Evolutionary conservation across 1,140 invertebrate genomes (phyloP).

Genomic region (Penaeus vannamei): DNA sequence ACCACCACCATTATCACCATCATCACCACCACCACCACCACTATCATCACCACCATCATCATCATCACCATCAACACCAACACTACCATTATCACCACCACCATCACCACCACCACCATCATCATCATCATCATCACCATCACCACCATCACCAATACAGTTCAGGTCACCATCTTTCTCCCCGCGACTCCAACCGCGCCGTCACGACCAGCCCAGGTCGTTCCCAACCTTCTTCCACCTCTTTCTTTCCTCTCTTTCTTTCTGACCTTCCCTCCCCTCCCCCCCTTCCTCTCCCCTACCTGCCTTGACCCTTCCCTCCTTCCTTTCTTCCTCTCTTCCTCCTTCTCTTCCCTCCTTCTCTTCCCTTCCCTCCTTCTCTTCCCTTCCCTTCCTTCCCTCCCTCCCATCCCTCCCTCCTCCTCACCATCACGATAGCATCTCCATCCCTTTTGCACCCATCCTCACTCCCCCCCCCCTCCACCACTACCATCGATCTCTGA

Average conservation of each 20-base stretch:
- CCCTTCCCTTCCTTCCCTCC: neutral
- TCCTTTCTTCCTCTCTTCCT: neutral
- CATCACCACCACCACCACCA: no score
- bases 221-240: neutral
- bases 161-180: neutral
- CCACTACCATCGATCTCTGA: neutral
- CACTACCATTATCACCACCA: no score
- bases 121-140: no score
- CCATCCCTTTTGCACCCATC: neutral
- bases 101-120: no score
- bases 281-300: neutral
- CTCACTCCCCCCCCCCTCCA: neutral
- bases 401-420: neutral
- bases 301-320: neutral
- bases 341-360: neutral
- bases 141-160: no score
- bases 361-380: neutral
- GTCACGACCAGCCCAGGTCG: neutral
- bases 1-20: no score
- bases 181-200: neutral
- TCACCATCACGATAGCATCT: neutral
- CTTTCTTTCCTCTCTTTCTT: neutral
- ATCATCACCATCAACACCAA: no score
- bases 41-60: no score
- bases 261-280: neutral